These are phyloP conservation scores for Oostethus manadensis DNA, from an alignment of 2,113 vertebrate species.

Conservation along the genomic window DNA sequence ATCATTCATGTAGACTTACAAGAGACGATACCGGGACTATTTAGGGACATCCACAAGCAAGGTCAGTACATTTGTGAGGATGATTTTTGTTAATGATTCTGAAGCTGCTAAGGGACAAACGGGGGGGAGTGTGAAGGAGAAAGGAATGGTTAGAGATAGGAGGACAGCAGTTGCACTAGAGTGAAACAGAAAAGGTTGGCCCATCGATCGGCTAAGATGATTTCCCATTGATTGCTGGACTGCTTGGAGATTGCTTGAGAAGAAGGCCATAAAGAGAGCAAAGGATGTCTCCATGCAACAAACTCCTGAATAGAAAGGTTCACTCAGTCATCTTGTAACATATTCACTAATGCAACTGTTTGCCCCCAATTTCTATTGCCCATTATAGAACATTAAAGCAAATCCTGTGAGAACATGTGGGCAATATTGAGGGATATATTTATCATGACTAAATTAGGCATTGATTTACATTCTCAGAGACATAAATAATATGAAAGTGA, in stretches of 20 bases:
- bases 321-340: conserved; percentile 24
- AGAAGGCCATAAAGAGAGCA: conserved; percentile 66
- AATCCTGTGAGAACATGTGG: conserved; percentile 44
- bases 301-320: conserved; percentile 24
- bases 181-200: conserved; percentile 61
- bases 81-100: conserved; percentile 54
- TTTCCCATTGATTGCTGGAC: conserved; percentile 77
- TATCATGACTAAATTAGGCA: conserved; percentile 45
- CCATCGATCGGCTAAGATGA: conserved; percentile 75
- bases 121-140: neutral
- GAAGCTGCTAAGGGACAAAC: conserved; percentile 64
- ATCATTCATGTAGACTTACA: too few species aligned
- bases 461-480: conserved; percentile 43
- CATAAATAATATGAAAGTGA: conserved; percentile 48
- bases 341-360: conserved; percentile 30
- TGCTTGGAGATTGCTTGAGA: conserved; percentile 71
- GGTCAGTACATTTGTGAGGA: conserved; percentile 41
- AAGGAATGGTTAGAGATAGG: conserved; percentile 41
- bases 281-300: conserved; percentile 60
- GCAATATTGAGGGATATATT: conserved; percentile 50
- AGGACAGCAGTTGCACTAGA: conserved; percentile 31
- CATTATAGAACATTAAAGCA: conserved; percentile 28
- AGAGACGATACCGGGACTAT: too few species aligned
- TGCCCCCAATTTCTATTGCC: conserved; percentile 35
- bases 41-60: conserved; percentile 22